These are phyloP conservation scores for Lycodopsis pacificus DNA, from an alignment of 2,797 vertebrate genomes.

Conservation along the genomic window DNA sequence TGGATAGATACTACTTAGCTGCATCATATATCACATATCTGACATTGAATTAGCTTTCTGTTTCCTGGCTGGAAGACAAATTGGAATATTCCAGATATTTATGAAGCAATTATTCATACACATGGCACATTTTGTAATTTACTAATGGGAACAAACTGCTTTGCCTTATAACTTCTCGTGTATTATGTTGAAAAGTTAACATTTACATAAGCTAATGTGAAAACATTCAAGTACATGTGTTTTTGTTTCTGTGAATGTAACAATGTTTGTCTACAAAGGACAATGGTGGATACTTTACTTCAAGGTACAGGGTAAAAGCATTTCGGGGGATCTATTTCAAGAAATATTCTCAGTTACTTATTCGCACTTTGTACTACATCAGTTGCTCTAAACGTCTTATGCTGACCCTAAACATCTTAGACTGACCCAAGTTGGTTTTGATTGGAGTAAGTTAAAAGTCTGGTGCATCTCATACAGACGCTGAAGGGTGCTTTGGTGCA, in stretches of 20 bases:
- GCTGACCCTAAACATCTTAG: too few species aligned
- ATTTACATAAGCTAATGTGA: neutral
- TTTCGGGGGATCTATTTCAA: too few species aligned
- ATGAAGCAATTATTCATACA: neutral
- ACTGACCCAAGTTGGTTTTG: too few species aligned
- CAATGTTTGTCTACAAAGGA: neutral
- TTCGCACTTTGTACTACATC: too few species aligned
- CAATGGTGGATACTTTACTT: neutral
- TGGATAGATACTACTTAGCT: neutral
- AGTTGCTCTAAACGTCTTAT: too few species aligned
- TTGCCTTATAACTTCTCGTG: neutral
- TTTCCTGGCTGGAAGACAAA: neutral
- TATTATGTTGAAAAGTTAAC: neutral
- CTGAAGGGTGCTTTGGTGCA: too few species aligned
- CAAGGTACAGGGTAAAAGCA: too few species aligned
- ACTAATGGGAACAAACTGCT: neutral
- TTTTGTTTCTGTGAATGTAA: neutral
- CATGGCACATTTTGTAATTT: neutral
- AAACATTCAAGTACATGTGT: neutral
- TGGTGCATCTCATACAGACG: too few species aligned
- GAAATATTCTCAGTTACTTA: too few species aligned
- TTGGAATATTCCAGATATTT: neutral
- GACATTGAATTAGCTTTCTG: neutral
- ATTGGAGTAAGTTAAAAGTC: too few species aligned
- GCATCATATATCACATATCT: neutral